Conservation (phyloP, 2,113 vertebrate species). For the Isichthys henryi region DNA sequence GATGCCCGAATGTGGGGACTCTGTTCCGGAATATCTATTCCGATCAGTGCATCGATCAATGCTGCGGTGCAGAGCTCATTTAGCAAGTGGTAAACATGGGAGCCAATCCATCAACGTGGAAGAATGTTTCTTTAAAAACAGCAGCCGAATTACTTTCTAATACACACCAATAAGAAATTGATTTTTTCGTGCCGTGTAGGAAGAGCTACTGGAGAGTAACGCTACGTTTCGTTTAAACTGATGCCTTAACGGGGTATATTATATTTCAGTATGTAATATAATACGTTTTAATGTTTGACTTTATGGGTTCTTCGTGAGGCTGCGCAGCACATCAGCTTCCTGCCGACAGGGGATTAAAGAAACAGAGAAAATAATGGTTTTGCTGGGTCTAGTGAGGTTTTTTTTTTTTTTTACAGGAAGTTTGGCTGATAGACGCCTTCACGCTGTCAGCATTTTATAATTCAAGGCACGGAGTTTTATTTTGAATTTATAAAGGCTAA, state of each 20-base stretch:
- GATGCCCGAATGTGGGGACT: neutral
- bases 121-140: constrained; percentile 6
- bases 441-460: neutral
- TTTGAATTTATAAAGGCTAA: constrained; percentile 7
- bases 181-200: neutral
- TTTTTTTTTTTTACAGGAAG: neutral
- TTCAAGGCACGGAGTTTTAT: neutral
- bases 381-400: neutral
- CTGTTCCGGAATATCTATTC: neutral
- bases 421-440: neutral
- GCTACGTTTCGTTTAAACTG: neutral
- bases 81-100: neutral
- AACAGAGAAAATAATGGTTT: neutral
- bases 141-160: neutral
- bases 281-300: neutral
- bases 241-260: neutral
- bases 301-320: neutral
- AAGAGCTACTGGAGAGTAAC: neutral
- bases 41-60: constrained; percentile 5
- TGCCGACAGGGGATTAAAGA: neutral
- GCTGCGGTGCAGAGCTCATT: neutral
- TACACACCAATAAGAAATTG: constrained; percentile 4
- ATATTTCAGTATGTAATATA: neutral
- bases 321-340: neutral
- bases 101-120: neutral